A percentile compares a stretch with the other conserved stretches of the same genome.
These are phyloP conservation scores for Agriotes lineatus DNA, from an alignment of 2,888 invertebrate species.

Conservation along the genomic window DNA sequence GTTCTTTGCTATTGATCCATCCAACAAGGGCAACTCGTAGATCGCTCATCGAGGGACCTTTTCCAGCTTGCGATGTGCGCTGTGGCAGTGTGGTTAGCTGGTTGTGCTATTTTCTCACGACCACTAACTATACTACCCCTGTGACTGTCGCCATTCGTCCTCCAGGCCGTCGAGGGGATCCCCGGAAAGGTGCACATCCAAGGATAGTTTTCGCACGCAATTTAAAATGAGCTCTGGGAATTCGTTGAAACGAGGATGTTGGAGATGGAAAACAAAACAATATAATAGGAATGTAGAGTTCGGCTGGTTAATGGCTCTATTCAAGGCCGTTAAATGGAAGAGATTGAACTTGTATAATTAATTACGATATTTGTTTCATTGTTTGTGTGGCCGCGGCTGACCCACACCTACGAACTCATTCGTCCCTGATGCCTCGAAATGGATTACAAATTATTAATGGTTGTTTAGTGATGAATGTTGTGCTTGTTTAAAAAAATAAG, in stretches of 20 bases:
- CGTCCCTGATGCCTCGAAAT: constrained; percentile 1
- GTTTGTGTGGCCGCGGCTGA: constrained; percentile 2
- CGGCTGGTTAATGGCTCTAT: constrained; percentile 23
- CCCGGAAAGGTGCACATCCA: neutral
- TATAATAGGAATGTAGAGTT: no score
- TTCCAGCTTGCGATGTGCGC: constrained; percentile 67
- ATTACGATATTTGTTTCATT: constrained; percentile 12
- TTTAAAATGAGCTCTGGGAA: no score
- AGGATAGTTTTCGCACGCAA: no score
- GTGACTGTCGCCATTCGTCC: constrained; percentile 69
- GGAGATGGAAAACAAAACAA: no score
- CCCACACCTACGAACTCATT: neutral
- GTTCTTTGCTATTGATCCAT: constrained; percentile 2
- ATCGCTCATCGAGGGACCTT: neutral
- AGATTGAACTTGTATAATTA: constrained; percentile 9
- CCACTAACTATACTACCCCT: constrained; percentile 96
- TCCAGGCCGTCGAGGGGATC: neutral
- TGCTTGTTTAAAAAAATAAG: neutral
- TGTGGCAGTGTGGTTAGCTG: constrained; percentile 99
- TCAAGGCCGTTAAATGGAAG: constrained; percentile 16
- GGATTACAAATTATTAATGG: neutral
- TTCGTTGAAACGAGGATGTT: no score
- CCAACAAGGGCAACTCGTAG: neutral
- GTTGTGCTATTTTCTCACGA: constrained; percentile 90
- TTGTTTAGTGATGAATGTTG: neutral